These are phyloP conservation scores for Sesia bembeciformis DNA, from an alignment of 2,888 invertebrate species.

Conservation along the genomic window DNA sequence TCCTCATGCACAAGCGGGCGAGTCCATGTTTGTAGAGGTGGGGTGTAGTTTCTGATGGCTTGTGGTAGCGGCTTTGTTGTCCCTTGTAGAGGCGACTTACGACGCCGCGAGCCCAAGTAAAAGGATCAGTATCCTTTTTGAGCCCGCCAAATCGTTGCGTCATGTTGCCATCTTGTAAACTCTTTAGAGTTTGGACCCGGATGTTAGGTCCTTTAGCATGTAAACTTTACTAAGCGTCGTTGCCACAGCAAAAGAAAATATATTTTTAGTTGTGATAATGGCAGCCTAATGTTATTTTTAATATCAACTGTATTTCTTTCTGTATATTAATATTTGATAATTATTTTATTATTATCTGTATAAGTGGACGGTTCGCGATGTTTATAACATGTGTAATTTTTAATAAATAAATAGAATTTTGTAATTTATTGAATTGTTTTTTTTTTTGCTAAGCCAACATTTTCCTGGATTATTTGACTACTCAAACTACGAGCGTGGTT, in stretches of 20 bases:
- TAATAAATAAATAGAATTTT: constrained; percentile 13
- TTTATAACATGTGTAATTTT: constrained; percentile 11
- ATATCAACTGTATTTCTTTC: constrained; percentile 5
- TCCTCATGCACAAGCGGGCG: no score
- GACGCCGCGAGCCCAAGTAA: no score
- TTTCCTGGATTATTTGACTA: background rate
- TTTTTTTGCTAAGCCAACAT: background rate
- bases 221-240: background rate
- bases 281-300: constrained; percentile 4
- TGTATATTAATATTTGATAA: constrained; percentile 8
- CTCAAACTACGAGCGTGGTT: no score
- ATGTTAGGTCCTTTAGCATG: no score
- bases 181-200: no score
- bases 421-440: constrained; percentile 4
- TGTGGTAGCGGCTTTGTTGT: no score
- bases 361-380: constrained; percentile 1
- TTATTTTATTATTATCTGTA: constrained; percentile 4
- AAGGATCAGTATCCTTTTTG: no score
- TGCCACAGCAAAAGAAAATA: background rate
- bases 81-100: no score
- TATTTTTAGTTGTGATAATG: constrained; percentile 8
- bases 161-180: no score
- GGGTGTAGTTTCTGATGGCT: no score
- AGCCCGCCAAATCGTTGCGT: no score
- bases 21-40: no score